Base-by-base conservation (phyloP, 2,888 invertebrate species). In the Drosophila ustulata region DNA sequence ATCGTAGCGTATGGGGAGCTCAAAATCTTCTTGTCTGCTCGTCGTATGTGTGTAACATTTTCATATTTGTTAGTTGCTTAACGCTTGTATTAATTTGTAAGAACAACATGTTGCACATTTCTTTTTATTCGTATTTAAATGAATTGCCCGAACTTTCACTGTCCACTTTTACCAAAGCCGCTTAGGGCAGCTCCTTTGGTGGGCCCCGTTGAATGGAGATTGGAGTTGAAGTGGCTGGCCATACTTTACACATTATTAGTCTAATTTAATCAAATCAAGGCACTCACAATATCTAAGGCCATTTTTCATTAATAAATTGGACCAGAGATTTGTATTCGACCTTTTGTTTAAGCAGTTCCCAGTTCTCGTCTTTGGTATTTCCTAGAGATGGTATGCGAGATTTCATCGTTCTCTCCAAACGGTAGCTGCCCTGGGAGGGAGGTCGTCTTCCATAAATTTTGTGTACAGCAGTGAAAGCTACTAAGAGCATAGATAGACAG, bases 211-310 rank as follows among this genome's bases (percentile, higher is more conserved):
- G 53, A 23, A 50, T 37, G 25, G 34, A 9, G 1, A 41, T 52
- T 43, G 56, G 47, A 30, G 37, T 2, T 56, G 32, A 45, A 45
- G 26, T 23, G 49, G 28, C 58, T 68, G 68, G 32, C 69, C 75
- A 75, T 80, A 82, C 71, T 88, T 89, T 85, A 89, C 80, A 85
- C 88, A 70, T 80, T 85, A 78, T 80, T 88, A 78, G 75, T 66
- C 74, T 78, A 75, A 76, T 89, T 82, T 89, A 89, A 85, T 88
- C 88, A 85, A 89, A 89, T 89, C 77, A 82, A 89, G 68, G 71
- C 82, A 74, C 76, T 67, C 88, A 68, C 71, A 71, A 70, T 71
- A 85, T 78, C 69, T 72, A 49, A 46, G 71, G 71, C 80, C 67
- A 80, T 88, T 85, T 75, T 72, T 85, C 88, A 82, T 85, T 85